Conservation (phyloP, 2,113 vertebrate species). For the Hydrochoerus hydrochaeris region DNA sequence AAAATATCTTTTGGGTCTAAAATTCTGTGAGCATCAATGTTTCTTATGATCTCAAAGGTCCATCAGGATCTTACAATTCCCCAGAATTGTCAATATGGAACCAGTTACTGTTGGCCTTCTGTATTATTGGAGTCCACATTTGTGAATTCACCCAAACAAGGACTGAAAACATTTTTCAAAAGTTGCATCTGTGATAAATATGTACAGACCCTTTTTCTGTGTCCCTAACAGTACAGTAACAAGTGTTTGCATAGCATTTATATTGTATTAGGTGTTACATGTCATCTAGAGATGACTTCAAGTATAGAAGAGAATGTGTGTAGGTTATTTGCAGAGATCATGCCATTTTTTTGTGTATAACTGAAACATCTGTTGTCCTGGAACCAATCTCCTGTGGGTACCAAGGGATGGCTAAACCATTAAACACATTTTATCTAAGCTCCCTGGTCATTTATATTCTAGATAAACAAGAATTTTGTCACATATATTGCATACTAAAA, state of each 20-base stretch:
- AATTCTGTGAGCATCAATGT: not conserved
- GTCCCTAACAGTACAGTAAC: not conserved
- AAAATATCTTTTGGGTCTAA: not conserved
- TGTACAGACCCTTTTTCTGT: not conserved
- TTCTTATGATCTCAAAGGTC: slow-evolving; percentile 11
- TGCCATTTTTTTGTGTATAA: not conserved
- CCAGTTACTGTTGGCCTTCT: not conserved
- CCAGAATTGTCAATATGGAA: not conserved
- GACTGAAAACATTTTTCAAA: not conserved
- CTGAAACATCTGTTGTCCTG: not conserved
- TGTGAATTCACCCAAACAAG: not conserved
- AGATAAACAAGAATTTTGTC: not conserved
- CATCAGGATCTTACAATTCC: not conserved
- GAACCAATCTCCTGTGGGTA: not conserved
- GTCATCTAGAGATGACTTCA: not conserved
- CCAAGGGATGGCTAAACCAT: not conserved
- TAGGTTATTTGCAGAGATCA: not conserved
- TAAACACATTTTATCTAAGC: slow-evolving; percentile 18
- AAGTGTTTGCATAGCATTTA: not conserved
- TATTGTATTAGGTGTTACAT: not conserved
- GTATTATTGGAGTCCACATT: not conserved
- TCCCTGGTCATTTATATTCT: slow-evolving; percentile 37
- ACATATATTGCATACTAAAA: not conserved
- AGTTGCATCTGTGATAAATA: not conserved
- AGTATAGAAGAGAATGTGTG: not conserved